Evolutionary conservation across 2,888 invertebrate species (phyloP).

Genomic region (Cryptops parisi): DNA sequence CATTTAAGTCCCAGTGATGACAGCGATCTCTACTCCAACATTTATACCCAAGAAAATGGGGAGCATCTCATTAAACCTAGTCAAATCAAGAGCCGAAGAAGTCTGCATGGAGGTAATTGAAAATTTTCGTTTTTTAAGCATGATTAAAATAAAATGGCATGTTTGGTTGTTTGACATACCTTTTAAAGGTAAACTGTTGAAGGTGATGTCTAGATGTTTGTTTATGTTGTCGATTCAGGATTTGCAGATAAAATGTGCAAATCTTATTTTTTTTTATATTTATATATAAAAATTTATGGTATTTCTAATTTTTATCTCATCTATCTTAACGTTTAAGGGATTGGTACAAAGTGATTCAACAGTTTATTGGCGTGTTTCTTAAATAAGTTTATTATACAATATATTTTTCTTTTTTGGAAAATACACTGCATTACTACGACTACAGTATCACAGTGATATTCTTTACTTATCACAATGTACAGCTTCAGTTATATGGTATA

Average conservation of each 20-base stretch:
- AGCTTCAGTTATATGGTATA: no score
- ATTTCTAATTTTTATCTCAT: not conserved
- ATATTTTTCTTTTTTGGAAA: no score
- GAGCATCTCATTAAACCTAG: constrained; percentile 37
- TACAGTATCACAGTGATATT: no score
- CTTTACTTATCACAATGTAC: no score
- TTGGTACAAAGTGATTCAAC: no score
- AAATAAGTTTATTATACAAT: no score
- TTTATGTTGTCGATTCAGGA: not conserved
- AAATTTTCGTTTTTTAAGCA: no score
- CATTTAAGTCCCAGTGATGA: constrained; percentile 48
- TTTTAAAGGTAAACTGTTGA: constrained; percentile 3
- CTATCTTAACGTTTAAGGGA: constrained; percentile 3
- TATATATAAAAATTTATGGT: not conserved
- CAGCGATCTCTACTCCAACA: constrained; percentile 31
- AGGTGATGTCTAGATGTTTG: not conserved
- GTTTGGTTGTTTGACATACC: constrained; percentile 5
- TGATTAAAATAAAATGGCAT: not conserved
- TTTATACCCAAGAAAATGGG: constrained; percentile 39
- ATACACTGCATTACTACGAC: no score
- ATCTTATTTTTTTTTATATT: no score
- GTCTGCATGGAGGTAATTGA: constrained; percentile 41
- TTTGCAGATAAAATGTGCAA: no score
- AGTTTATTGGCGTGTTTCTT: no score
- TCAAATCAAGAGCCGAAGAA: constrained; percentile 33